These are phyloP conservation scores for Panthera leo DNA, from an alignment of 2,113 vertebrate genomes.

Conservation along the genomic window DNA sequence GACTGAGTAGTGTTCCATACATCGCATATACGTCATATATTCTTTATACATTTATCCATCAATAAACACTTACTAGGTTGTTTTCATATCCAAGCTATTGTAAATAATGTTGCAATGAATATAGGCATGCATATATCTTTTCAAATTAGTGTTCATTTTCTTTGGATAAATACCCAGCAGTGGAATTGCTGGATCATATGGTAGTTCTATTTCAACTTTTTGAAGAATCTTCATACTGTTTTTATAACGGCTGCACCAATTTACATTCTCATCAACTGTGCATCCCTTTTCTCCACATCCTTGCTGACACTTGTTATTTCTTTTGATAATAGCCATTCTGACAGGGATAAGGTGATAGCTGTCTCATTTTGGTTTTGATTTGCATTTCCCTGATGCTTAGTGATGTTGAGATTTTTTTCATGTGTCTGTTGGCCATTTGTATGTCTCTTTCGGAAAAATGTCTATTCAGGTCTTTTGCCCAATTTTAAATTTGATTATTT, in stretches of 20 bases:
- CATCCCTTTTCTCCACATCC: not conserved
- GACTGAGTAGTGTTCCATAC: not conserved
- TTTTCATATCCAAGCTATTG: not conserved
- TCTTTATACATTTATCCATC: not conserved
- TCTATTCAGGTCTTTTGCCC: not conserved
- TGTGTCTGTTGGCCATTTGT: not conserved
- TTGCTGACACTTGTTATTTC: not conserved
- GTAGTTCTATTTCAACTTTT: not conserved
- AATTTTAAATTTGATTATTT: not conserved
- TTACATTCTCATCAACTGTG: not conserved
- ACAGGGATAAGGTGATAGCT: not conserved
- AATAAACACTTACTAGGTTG: not conserved
- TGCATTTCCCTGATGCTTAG: not conserved
- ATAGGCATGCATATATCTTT: not conserved
- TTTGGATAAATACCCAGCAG: not conserved
- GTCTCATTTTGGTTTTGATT: not conserved
- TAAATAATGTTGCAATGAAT: not conserved
- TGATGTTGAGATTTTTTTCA: not conserved
- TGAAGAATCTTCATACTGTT: not conserved
- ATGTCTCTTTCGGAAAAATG: not conserved
- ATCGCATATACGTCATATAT: not conserved
- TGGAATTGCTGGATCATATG: not conserved
- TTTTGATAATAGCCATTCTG: not conserved
- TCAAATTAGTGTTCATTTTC: not conserved
- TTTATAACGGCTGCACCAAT: not conserved